Evolutionary conservation across 2,888 invertebrate genomes (phyloP).

Genomic region (Thera britannica): DNA sequence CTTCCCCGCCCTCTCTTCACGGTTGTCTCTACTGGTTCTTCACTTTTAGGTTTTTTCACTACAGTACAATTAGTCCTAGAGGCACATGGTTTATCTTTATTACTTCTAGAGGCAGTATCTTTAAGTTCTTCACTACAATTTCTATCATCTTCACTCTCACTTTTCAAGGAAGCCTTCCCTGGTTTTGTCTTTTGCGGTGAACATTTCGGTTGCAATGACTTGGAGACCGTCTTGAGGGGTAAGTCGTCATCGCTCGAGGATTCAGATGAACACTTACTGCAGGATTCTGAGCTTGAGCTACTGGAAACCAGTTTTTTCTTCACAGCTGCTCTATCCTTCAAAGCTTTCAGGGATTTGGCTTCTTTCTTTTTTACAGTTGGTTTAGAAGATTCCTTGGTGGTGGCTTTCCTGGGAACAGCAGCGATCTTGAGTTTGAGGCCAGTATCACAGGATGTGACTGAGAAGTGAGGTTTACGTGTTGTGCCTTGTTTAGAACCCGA

Average conservation of each 20-base stretch:
- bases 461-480: constrained; percentile 81
- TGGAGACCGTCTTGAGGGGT: constrained; percentile 74
- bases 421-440: constrained; percentile 86
- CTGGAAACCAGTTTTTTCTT: constrained; percentile 67
- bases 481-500: constrained; percentile 64
- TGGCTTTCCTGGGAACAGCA: constrained; percentile 78
- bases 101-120: constrained; percentile 60
- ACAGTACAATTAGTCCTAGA: constrained; percentile 55
- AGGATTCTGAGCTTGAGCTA: constrained; percentile 80
- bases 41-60: constrained; percentile 73
- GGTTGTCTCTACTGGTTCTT: constrained; percentile 57
- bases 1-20: constrained; percentile 71
- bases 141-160: constrained; percentile 69
- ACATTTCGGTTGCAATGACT: constrained; percentile 65
- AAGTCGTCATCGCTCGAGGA: constrained; percentile 79
- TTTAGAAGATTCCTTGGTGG: constrained; percentile 67
- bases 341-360: constrained; percentile 51
- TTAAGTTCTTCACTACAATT: constrained; percentile 58
- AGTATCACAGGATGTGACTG: constrained; percentile 86
- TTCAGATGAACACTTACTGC: constrained; percentile 78
- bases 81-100: constrained; percentile 68
- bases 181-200: constrained; percentile 61
- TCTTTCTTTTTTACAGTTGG: constrained; percentile 71
- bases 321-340: constrained; percentile 50
- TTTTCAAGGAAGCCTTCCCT: constrained; percentile 54